phyloP scores from a whole-genome alignment of 2,797 vertebrate genomes.

The Pantherophis vulpinus region DNA sequence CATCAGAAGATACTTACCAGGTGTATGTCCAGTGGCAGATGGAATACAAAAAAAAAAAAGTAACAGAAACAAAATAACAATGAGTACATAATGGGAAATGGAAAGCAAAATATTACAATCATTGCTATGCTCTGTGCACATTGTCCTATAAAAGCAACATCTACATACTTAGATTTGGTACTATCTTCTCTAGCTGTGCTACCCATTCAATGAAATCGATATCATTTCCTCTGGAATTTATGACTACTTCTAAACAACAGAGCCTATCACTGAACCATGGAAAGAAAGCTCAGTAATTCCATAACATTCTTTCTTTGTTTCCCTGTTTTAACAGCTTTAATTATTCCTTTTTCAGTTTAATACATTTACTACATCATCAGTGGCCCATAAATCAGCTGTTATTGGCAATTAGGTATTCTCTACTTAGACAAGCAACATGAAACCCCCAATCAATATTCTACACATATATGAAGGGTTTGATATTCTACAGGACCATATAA shows the following conservation, averaged over 20 bases:
- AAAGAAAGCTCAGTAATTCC: neutral
- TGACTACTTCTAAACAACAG: neutral
- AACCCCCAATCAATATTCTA: neutral
- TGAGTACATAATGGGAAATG: neutral
- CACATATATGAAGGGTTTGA: neutral
- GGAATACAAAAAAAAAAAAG: neutral
- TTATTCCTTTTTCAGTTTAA: neutral
- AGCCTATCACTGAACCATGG: neutral
- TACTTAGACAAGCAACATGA: neutral
- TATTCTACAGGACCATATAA: neutral
- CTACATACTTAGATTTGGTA: neutral
- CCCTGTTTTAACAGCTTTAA: neutral
- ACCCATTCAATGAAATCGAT: too few relatives aligned
- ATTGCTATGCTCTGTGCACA: neutral
- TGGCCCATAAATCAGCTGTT: neutral
- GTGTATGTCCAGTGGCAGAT: neutral
- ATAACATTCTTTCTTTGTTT: neutral
- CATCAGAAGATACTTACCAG: conserved; percentile 18
- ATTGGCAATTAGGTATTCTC: neutral
- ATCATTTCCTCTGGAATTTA: neutral
- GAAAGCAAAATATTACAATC: neutral
- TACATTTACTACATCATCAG: neutral
- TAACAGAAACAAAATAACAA: neutral
- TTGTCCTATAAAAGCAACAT: neutral
- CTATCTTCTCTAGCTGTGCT: neutral